These are phyloP conservation scores for Eulemur albifrons DNA, from an alignment of 2,797 vertebrate species.

Conservation along the genomic window DNA sequence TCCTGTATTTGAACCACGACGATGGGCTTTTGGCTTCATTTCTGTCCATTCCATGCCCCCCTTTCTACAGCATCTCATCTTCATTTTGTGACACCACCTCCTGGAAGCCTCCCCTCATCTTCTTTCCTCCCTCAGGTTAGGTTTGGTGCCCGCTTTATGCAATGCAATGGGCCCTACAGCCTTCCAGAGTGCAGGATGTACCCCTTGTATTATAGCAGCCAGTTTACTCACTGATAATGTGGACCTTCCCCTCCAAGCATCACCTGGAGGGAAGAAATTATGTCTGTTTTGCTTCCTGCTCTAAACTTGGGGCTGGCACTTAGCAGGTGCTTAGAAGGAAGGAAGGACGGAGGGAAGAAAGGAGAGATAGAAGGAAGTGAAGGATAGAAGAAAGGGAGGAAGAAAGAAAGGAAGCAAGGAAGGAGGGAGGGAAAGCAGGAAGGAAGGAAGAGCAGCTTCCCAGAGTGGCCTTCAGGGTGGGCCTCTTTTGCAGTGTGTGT, in stretches of 20 bases:
- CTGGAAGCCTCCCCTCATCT: not conserved
- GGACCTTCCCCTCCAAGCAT: too few species aligned
- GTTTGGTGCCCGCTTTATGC: not conserved
- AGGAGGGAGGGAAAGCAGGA: not conserved
- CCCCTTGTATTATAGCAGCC: not conserved
- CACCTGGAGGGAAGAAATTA: not conserved
- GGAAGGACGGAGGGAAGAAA: too few species aligned
- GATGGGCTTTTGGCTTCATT: not conserved
- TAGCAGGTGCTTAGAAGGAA: not conserved
- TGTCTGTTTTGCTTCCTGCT: not conserved
- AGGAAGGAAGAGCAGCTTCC: not conserved
- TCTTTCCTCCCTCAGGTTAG: not conserved
- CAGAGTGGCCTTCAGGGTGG: not conserved
- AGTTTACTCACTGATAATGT: not conserved
- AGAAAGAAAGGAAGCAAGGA: not conserved
- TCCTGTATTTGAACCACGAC: not conserved
- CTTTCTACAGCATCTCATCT: not conserved
- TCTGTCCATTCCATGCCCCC: not conserved
- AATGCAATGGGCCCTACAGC: accelerated
- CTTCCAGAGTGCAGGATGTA: not conserved
- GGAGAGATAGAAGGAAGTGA: not conserved
- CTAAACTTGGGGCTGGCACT: not conserved
- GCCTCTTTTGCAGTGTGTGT: not conserved
- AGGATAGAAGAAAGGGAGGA: too few species aligned
- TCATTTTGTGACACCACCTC: not conserved